Conservation (phyloP, 1,140 invertebrate genomes). For the Cydia pomonella region DNA sequence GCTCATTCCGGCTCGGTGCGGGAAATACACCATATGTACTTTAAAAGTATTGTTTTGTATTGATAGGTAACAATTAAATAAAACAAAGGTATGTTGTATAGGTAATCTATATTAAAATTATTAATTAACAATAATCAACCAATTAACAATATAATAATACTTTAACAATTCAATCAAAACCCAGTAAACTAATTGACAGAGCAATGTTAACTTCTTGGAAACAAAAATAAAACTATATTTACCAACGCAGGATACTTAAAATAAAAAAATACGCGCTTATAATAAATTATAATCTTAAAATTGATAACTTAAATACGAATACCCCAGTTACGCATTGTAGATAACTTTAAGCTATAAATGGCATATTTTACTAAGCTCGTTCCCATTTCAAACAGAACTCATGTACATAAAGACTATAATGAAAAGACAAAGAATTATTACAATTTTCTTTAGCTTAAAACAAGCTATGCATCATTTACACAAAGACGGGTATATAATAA, state of each 20-base stretch:
- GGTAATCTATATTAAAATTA: background rate
- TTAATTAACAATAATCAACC: background rate
- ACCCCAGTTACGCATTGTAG: background rate
- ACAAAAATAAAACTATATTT: background rate
- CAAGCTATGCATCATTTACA: background rate
- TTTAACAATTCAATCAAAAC: background rate
- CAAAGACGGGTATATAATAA: background rate
- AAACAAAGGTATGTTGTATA: background rate
- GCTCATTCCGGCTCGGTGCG: no score
- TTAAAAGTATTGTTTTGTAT: no score
- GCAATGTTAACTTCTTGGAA: background rate
- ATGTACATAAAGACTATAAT: background rate
- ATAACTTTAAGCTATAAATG: no score
- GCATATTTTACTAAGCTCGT: no score
- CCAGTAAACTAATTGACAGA: background rate
- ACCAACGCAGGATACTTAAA: background rate
- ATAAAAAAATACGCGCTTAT: constrained; percentile 1
- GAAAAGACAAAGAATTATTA: background rate
- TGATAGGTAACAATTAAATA: background rate
- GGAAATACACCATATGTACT: no score
- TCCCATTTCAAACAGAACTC: background rate
- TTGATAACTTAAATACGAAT: background rate
- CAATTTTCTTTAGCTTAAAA: background rate
- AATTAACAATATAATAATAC: background rate
- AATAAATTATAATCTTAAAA: background rate